Percentiles rank a stretch among this genome's conserved stretches.
phyloP scores from a whole-genome alignment of 2,797 vertebrate genomes.

The Urocyon cinereoargenteus region DNA sequence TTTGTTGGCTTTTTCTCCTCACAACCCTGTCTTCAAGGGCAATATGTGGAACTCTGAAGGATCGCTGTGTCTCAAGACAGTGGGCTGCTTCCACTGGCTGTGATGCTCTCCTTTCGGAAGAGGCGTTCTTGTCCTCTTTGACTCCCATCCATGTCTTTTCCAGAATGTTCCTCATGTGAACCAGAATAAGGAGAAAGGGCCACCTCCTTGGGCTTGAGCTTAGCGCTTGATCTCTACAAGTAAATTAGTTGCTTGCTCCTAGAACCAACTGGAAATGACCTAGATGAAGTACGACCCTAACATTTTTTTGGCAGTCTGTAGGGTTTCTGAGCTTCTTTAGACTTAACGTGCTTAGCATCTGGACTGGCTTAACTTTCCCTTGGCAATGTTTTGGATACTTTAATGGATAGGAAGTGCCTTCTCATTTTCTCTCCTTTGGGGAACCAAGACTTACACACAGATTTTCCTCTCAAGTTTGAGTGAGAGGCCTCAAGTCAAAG shows the following conservation, averaged over 20 bases:
- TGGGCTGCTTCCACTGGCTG: background rate
- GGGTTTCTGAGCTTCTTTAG: slow-evolving; percentile 53
- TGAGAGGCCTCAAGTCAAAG: slow-evolving; percentile 50
- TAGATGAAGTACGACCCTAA: slow-evolving; percentile 1
- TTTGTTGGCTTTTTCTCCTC: background rate
- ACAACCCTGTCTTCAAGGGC: background rate
- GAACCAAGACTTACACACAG: slow-evolving; percentile 57
- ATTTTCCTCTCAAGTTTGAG: slow-evolving; percentile 75
- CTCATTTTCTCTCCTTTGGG: slow-evolving; percentile 82
- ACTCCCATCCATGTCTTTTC: background rate
- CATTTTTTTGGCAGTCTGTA: slow-evolving; percentile 36
- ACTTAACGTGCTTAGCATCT: slow-evolving; percentile 75
- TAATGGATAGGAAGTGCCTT: slow-evolving; percentile 80
- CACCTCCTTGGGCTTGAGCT: background rate
- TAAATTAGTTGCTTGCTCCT: background rate
- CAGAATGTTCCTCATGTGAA: background rate
- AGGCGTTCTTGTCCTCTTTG: background rate
- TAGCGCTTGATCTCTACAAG: background rate
- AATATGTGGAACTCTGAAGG: background rate
- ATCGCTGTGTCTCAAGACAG: accelerated
- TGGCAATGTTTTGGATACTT: slow-evolving; percentile 58
- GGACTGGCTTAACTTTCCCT: slow-evolving; percentile 70
- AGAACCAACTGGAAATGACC: slow-evolving; percentile 32
- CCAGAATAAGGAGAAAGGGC: background rate
- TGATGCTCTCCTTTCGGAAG: background rate